phyloP scores from a whole-genome alignment of 2,888 invertebrate genomes.

The Escarpia spicata region DNA sequence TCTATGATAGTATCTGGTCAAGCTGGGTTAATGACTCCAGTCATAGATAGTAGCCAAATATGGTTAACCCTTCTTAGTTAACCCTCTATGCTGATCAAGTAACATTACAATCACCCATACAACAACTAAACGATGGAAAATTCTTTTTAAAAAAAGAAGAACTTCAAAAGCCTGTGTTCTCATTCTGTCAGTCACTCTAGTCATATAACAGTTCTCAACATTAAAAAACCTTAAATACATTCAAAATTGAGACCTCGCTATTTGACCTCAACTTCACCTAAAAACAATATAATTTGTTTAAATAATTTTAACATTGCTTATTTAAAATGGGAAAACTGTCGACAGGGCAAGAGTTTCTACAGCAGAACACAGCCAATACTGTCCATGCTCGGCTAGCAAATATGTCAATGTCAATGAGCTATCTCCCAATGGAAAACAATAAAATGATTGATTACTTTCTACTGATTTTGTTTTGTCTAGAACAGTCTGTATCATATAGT shows the following conservation, averaged over 20 bases:
- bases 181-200: neutral
- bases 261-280: too few species aligned
- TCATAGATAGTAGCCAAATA: neutral
- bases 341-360: neutral
- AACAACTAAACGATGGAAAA: too few species aligned
- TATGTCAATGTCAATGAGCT: too few species aligned
- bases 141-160: neutral
- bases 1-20: neutral
- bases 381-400: neutral
- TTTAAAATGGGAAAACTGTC: neutral
- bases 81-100: neutral
- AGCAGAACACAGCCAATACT: neutral
- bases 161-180: neutral
- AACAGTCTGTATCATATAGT: neutral
- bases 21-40: neutral
- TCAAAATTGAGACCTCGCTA: too few species aligned
- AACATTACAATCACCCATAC: neutral
- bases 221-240: too few species aligned
- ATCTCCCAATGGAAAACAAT: neutral
- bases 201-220: neutral
- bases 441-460: neutral
- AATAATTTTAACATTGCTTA: neutral
- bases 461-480: neutral
- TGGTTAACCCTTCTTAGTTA: neutral
- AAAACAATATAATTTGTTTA: too few species aligned